These are phyloP conservation scores for Rosalia funebris DNA, from an alignment of 2,888 invertebrate species.

Conservation along the genomic window DNA sequence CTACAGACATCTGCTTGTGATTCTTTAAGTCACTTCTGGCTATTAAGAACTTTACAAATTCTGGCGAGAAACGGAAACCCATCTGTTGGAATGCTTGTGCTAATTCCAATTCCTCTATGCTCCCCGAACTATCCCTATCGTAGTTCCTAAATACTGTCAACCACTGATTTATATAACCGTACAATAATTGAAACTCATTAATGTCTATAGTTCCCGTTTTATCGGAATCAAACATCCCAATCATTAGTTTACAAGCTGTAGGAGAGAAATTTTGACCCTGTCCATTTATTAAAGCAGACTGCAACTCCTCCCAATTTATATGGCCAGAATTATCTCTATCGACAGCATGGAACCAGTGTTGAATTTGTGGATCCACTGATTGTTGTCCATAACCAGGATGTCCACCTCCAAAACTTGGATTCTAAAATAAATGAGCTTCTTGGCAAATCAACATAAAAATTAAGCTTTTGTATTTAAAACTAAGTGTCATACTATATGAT, in stretches of 20 bases:
- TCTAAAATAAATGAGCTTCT: conserved; percentile 13
- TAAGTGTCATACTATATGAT: no score
- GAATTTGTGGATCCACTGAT: conserved; percentile 75
- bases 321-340: conserved; percentile 86
- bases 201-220: conserved; percentile 85
- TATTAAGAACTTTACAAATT: conserved; percentile 79
- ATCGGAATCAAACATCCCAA: conserved; percentile 90
- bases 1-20: conserved; percentile 77
- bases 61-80: conserved; percentile 86
- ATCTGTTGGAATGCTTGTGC: conserved; percentile 83
- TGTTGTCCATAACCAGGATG: conserved; percentile 44
- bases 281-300: conserved; percentile 84
- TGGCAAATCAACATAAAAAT: not conserved
- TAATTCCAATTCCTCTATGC: conserved; percentile 84
- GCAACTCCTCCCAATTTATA: conserved; percentile 80
- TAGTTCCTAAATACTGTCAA: conserved; percentile 83
- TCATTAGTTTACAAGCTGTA: conserved; percentile 86
- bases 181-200: conserved; percentile 86
- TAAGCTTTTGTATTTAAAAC: no score
- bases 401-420: conserved; percentile 22
- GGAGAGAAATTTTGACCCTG: conserved; percentile 87
- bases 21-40: conserved; percentile 75
- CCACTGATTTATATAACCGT: conserved; percentile 91
- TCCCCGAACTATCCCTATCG: conserved; percentile 86
- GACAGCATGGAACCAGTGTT: conserved; percentile 85